Conservation (phyloP, 2,797 vertebrate species). For the Gambusia yucatana region DNA sequence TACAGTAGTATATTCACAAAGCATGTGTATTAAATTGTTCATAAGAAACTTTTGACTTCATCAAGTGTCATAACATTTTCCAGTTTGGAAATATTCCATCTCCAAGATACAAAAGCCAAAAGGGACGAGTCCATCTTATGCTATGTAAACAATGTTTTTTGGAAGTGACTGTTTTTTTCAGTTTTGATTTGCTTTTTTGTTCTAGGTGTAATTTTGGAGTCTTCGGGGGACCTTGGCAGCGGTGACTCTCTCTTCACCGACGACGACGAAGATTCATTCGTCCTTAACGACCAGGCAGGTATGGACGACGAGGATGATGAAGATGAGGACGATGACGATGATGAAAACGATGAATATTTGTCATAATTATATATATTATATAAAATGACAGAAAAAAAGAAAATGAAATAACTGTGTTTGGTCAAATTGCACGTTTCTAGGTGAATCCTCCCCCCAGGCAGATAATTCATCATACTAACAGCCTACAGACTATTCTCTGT, state of each 20-base stretch:
- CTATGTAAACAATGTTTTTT: background rate
- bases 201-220: conserved; percentile 86
- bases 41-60: background rate
- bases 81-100: background rate
- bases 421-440: conserved; percentile 87
- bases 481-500: conserved; percentile 85
- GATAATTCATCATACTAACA: conserved; percentile 84
- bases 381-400: conserved; percentile 35
- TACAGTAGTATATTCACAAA: background rate
- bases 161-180: background rate
- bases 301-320: conserved; percentile 86
- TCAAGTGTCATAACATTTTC: background rate
- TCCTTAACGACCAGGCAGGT: conserved; percentile 84
- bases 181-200: background rate
- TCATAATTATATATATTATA: conserved; percentile 70
- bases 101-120: background rate
- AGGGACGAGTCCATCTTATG: background rate
- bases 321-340: conserved; percentile 85
- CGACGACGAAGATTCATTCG: conserved; percentile 88
- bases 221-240: conserved; percentile 93
- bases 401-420: conserved; percentile 70
- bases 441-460: conserved; percentile 76
- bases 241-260: conserved; percentile 90
- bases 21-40: background rate
- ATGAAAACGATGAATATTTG: conserved; percentile 89